Percentiles rank a stretch among this genome's conserved stretches.
phyloP scores from a whole-genome alignment of 1,140 invertebrate species.

The Drosophila navojoa region DNA sequence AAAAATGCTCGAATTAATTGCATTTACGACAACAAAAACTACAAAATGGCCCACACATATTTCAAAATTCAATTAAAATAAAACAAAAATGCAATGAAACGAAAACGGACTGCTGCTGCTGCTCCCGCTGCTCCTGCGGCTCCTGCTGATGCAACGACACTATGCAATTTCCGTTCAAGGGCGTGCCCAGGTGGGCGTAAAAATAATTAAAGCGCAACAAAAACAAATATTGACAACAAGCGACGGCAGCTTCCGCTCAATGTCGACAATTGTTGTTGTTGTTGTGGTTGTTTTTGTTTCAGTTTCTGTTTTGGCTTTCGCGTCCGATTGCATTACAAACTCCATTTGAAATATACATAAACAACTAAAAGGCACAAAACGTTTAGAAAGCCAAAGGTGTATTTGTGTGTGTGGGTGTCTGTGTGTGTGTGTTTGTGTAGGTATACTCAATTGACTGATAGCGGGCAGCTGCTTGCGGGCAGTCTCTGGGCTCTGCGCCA shows the following conservation, averaged over 20 bases:
- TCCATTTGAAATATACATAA: not conserved
- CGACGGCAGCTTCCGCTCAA: slow-evolving; percentile 30
- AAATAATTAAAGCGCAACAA: slow-evolving; percentile 74
- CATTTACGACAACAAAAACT: slow-evolving; percentile 54
- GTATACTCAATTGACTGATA: slow-evolving; percentile 6
- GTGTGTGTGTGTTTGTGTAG: not conserved
- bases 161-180: slow-evolving; percentile 72
- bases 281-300: slow-evolving; percentile 4
- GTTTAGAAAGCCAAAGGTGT: slow-evolving; percentile 17
- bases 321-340: slow-evolving; percentile 52
- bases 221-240: slow-evolving; percentile 58
- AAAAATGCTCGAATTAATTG: slow-evolving; percentile 79
- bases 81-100: slow-evolving; percentile 62
- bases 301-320: slow-evolving; percentile 29
- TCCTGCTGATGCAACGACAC: slow-evolving; percentile 61
- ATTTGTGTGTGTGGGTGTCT: not conserved
- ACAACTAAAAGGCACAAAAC: not conserved
- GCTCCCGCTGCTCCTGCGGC: slow-evolving; percentile 6
- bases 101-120: slow-evolving; percentile 17
- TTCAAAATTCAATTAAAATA: slow-evolving; percentile 82
- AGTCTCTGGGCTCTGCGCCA: not conserved
- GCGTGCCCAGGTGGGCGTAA: slow-evolving; percentile 72
- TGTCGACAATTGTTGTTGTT: slow-evolving; percentile 20
- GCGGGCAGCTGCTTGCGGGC: slow-evolving; percentile 3
- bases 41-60: slow-evolving; percentile 58